Evolutionary conservation across 1,140 invertebrate species (phyloP).

Genomic region (Platorchestia sp.): DNA sequence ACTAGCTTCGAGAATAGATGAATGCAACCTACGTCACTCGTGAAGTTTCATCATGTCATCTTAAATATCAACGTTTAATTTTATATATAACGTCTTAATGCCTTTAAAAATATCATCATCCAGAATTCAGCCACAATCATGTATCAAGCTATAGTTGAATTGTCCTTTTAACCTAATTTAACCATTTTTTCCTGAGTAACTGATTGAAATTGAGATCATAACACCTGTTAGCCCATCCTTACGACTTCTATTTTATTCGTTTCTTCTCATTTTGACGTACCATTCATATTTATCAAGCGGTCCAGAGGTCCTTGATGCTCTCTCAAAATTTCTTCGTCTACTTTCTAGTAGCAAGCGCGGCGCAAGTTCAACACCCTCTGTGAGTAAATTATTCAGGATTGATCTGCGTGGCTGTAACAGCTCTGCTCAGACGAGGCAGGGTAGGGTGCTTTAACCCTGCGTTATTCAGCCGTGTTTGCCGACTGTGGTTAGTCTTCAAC

Average conservation of each 20-base stretch:
- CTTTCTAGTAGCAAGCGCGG: not conserved
- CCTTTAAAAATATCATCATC: not conserved
- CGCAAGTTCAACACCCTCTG: not conserved
- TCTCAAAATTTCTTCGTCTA: too few species aligned
- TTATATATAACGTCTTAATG: not conserved
- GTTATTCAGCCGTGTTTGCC: too few species aligned
- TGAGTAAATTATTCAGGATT: not conserved
- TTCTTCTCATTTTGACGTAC: not conserved
- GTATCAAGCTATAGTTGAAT: not conserved
- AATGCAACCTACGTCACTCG: not conserved
- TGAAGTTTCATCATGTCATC: not conserved
- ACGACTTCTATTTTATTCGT: not conserved
- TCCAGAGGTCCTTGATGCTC: too few species aligned
- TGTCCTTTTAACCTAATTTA: not conserved
- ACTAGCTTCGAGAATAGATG: not conserved
- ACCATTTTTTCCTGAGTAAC: not conserved
- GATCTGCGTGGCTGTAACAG: not conserved
- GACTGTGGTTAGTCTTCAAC: too few species aligned
- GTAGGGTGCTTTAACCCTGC: not conserved
- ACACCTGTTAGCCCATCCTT: not conserved
- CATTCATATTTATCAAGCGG: too few species aligned
- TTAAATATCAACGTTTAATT: not conserved
- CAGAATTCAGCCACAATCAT: not conserved
- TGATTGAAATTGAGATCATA: not conserved
- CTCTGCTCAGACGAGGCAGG: not conserved